Evolutionary conservation across 2,113 vertebrate species (phyloP).

Genomic region (Cavia aperea): DNA sequence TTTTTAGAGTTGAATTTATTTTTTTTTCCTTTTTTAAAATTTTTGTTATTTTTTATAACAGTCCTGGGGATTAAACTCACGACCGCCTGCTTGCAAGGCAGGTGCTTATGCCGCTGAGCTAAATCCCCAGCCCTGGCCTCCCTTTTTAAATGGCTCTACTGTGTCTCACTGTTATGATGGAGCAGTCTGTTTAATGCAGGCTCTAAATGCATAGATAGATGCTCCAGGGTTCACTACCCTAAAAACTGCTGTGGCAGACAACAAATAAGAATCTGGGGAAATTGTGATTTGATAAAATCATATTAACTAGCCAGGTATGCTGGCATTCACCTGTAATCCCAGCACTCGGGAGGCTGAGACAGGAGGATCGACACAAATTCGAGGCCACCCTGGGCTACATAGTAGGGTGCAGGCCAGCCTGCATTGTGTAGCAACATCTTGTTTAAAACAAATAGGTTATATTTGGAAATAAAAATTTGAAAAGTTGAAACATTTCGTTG

Average conservation of each 20-base stretch:
- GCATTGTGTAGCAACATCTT: not conserved
- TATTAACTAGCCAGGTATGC: not conserved
- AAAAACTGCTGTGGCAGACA: slow-evolving; percentile 7
- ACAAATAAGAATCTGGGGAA: not conserved
- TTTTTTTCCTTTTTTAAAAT: too few relatives aligned
- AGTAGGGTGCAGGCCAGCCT: not conserved
- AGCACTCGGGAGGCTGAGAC: not conserved
- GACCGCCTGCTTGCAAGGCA: too few relatives aligned
- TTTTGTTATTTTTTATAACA: too few relatives aligned
- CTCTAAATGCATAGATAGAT: not conserved
- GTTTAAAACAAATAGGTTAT: not conserved
- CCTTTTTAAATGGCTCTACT: not conserved
- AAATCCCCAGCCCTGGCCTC: not conserved
- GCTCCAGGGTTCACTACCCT: not conserved
- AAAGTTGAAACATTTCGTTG: slow-evolving; percentile 18
- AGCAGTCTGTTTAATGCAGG: not conserved
- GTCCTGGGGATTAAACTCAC: too few relatives aligned
- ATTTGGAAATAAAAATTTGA: slow-evolving; percentile 8
- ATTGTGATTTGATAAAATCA: not conserved
- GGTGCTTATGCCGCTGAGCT: too few relatives aligned
- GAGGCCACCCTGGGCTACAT: not conserved
- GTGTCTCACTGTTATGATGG: not conserved
- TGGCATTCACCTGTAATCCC: not conserved
- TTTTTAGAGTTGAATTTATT: not conserved
- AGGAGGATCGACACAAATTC: not conserved